phyloP scores from a whole-genome alignment of 2,888 invertebrate species.

The Luperina nickerlii region DNA sequence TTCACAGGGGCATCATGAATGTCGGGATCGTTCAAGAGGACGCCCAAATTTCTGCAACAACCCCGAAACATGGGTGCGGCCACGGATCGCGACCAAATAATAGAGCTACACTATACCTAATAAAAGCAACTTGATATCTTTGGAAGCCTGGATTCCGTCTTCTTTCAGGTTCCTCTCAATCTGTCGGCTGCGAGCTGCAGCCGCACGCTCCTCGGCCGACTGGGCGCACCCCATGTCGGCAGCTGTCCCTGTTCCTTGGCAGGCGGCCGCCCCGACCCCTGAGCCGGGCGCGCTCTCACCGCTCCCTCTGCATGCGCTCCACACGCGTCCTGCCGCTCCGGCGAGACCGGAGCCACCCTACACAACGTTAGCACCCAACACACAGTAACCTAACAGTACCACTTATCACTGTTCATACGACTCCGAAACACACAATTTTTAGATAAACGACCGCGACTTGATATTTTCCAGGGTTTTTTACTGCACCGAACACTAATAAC shows the following conservation, averaged over 20 bases:
- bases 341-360: constrained; percentile 87
- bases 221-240: constrained; percentile 99
- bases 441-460: constrained; percentile 68
- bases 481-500: constrained; percentile 79
- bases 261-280: constrained; percentile 89
- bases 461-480: constrained; percentile 73
- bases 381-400: constrained; percentile 87
- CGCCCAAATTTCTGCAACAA: constrained; percentile 63
- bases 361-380: constrained; percentile 85
- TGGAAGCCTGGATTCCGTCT: constrained; percentile 99
- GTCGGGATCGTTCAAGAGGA: constrained; percentile 51
- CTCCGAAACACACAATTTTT: constrained; percentile 70
- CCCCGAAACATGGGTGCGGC: constrained; percentile 85
- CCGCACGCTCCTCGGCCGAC: constrained; percentile 99
- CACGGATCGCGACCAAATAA: constrained; percentile 66
- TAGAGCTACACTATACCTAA: constrained; percentile 93
- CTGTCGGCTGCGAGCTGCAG: constrained; percentile 98
- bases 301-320: constrained; percentile 90
- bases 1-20: constrained; percentile 42
- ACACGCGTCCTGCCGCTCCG: constrained; percentile 86
- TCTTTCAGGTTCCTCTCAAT: constrained; percentile 99
- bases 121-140: constrained; percentile 99
- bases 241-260: constrained; percentile 88
- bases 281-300: constrained; percentile 91
- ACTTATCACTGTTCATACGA: constrained; percentile 83